These are phyloP conservation scores for Coptodon rendalli DNA, from an alignment of 2,113 vertebrate species.

Conservation along the genomic window DNA sequence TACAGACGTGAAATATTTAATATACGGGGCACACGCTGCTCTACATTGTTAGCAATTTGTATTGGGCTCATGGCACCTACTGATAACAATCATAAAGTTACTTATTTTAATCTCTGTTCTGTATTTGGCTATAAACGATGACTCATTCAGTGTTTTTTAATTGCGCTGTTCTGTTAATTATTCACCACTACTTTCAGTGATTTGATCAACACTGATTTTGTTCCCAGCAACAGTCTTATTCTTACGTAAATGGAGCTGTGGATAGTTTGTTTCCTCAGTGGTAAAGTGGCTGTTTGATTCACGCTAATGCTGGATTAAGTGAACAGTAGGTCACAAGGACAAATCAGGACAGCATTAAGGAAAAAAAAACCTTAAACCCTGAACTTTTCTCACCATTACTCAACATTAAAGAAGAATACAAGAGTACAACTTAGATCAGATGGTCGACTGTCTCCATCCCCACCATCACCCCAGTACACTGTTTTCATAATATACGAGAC, in stretches of 20 bases:
- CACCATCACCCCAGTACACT: not conserved
- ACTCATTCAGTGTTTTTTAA: not conserved
- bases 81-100: not conserved
- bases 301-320: not conserved
- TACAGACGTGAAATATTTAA: not conserved
- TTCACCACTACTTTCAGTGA: not conserved
- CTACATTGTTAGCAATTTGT: not conserved
- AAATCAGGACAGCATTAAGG: not conserved
- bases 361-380: accelerated
- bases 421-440: not conserved
- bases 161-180: not conserved
- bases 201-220: not conserved
- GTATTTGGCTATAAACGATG: not conserved
- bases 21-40: not conserved
- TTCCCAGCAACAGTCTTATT: not conserved
- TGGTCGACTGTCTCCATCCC: not conserved
- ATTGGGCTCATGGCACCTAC: not conserved
- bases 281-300: not conserved
- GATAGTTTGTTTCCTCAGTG: not conserved
- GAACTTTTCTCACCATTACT: not conserved
- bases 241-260: not conserved
- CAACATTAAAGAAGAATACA: not conserved
- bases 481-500: not conserved
- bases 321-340: not conserved
- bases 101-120: not conserved